phyloP scores from a whole-genome alignment of 1,140 invertebrate genomes.

The Gryon sp. region DNA sequence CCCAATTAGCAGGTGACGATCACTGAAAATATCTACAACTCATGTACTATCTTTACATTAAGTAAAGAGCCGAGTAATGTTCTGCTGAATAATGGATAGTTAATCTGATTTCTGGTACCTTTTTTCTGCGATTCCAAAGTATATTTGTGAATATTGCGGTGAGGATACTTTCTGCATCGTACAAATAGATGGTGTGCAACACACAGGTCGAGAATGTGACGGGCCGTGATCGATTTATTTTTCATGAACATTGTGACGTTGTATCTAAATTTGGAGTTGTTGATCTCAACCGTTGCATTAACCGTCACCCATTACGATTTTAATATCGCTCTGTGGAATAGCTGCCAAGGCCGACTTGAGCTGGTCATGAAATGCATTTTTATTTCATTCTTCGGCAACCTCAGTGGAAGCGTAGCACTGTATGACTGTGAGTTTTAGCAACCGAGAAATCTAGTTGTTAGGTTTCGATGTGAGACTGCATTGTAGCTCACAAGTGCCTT shows the following conservation, averaged over 20 bases:
- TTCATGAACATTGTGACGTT: neutral
- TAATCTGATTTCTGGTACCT: neutral
- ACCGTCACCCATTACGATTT: constrained; percentile 9
- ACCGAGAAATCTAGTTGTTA: neutral
- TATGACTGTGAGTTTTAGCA: neutral
- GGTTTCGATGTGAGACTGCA: neutral
- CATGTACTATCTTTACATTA: neutral
- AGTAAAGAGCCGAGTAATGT: neutral
- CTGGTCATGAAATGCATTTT: neutral
- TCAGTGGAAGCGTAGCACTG: neutral
- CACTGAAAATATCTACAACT: neutral
- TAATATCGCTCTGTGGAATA: neutral
- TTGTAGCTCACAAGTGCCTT: neutral
- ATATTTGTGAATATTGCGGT: neutral
- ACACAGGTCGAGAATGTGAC: neutral
- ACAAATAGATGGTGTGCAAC: neutral
- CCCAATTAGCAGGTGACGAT: neutral
- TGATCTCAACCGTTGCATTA: neutral
- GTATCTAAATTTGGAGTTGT: neutral
- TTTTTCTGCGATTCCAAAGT: neutral
- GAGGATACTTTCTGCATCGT: neutral
- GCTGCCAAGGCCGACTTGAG: neutral
- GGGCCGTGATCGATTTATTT: neutral
- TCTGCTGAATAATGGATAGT: neutral
- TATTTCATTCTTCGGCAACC: neutral